Evolutionary conservation across 2,797 vertebrate species (phyloP), one percentile per base, ranked within the genome.

Genomic region (Uromys caudimaculatus): DNA sequence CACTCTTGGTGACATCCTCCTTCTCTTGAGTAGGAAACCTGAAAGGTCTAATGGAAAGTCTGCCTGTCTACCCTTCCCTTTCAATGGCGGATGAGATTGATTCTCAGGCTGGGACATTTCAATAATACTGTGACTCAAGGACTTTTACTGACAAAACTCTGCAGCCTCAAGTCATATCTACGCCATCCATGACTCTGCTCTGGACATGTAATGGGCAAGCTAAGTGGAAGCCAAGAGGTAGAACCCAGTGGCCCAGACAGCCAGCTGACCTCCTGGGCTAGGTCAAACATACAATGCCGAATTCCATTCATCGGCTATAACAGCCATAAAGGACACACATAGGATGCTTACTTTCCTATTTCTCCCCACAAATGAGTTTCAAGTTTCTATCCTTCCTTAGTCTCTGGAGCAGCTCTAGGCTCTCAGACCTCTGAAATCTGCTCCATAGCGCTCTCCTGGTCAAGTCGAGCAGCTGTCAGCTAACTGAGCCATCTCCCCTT

Each of bases 81-180:
- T 41, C 71, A 47, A 78, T 94, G 81, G 87, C 24, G 41, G 92
- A 27, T 75, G 75, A 95, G 44, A 73, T 16, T 67, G n/a, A 10
- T 29, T 64, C 75, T 95, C 29, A 24, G 76, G 67, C 82, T 92
- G 32, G 75, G 93, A 54, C 32, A 47, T 58, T 44, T 77, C 79
- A 87, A 73, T 64, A 86, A 96, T 93, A 93, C 95, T 38, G 60
- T 50, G 93, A 64, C 84, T 93, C 69, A 14, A 91, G 69, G 62
- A 69, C 75, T 89, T 88, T 78, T 35, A 27, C 92, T 77, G 78
- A 93, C 3, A 58, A 89, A 82, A 95, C 54, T n/a, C 47, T 24
- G 69, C 35, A 92, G 92, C 6, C 0, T 71, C 44, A 78, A 84
- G 71, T 0, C 19, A 10, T 47, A n/a, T 17, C 3, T 50, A 41